phyloP scores from a whole-genome alignment of 2,113 vertebrate species.

The Clupea harengus region DNA sequence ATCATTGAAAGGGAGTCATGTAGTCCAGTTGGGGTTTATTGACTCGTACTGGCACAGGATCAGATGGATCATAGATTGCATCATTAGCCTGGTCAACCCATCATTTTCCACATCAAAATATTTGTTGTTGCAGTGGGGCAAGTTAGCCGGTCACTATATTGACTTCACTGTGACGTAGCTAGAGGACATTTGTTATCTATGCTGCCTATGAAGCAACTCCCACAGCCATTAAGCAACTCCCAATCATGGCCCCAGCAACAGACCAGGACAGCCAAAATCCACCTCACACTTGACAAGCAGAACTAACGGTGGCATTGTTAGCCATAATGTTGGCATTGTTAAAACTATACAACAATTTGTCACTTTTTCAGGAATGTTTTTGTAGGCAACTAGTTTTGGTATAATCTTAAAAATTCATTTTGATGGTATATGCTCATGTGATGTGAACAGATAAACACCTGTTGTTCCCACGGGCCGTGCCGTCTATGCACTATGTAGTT shows the following conservation, averaged over 20 bases:
- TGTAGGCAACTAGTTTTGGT: neutral
- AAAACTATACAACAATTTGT: neutral
- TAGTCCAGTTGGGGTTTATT: neutral
- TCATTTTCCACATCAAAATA: conserved; percentile 5
- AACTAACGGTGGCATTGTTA: neutral
- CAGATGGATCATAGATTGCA: neutral
- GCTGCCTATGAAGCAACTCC: neutral
- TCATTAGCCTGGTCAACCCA: neutral
- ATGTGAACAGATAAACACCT: neutral
- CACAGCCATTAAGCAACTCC: neutral
- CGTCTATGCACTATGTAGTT: neutral
- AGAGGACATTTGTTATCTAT: neutral
- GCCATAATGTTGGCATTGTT: no score
- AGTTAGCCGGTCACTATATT: neutral
- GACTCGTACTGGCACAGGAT: neutral
- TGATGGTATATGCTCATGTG: neutral
- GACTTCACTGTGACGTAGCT: neutral
- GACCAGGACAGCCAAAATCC: neutral
- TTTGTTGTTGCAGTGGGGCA: neutral
- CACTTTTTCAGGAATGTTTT: no score
- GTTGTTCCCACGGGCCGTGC: neutral
- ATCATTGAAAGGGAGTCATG: neutral
- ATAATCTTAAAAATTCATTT: neutral
- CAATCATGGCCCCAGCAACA: neutral
- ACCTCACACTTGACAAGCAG: neutral